Evolutionary conservation across 92 coral and sea anemone species (phyloP).

Genomic region (Phenganax marumi): DNA sequence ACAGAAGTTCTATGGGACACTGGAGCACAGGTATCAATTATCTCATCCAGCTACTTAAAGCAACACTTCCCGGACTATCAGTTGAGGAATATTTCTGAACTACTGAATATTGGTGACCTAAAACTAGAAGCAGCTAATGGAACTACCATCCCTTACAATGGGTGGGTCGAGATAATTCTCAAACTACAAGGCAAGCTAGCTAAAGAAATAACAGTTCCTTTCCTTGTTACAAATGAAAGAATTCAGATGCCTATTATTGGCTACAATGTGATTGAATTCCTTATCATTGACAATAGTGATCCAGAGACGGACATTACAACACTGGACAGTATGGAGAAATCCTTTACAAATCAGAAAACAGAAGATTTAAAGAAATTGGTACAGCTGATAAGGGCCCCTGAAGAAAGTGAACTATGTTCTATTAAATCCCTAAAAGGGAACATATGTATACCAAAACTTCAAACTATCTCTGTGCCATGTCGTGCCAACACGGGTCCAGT

Average conservation of each 20-base stretch:
- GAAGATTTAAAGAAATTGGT: slow-evolving; percentile 1
- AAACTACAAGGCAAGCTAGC: slow-evolving; percentile 33
- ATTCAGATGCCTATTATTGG: too few species aligned
- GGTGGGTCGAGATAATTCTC: slow-evolving; percentile 59
- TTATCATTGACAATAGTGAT: too few species aligned
- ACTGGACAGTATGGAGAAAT: slow-evolving; percentile 4
- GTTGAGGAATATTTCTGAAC: slow-evolving; percentile 41
- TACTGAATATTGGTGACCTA: slow-evolving; percentile 22
- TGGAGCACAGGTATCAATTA: slow-evolving; percentile 54
- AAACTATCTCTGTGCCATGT: slow-evolving; percentile 21
- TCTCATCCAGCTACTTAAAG: slow-evolving; percentile 34
- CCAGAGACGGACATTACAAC: background rate
- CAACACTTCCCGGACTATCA: slow-evolving; percentile 8
- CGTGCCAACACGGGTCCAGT: slow-evolving; percentile 32
- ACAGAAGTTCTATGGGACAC: slow-evolving; percentile 10
- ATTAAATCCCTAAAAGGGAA: background rate
- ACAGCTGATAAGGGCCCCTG: slow-evolving; percentile 7
- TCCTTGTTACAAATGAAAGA: background rate
- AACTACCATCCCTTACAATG: slow-evolving; percentile 45
- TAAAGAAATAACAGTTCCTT: slow-evolving; percentile 56
- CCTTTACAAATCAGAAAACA: background rate
- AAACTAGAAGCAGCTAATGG: slow-evolving; percentile 54
- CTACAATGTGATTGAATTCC: too few species aligned
- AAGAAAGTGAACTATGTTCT: slow-evolving; percentile 7
- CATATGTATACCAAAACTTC: background rate